Evolutionary conservation across 2,113 vertebrate species (phyloP).

Genomic region (Pipra filicauda): DNA sequence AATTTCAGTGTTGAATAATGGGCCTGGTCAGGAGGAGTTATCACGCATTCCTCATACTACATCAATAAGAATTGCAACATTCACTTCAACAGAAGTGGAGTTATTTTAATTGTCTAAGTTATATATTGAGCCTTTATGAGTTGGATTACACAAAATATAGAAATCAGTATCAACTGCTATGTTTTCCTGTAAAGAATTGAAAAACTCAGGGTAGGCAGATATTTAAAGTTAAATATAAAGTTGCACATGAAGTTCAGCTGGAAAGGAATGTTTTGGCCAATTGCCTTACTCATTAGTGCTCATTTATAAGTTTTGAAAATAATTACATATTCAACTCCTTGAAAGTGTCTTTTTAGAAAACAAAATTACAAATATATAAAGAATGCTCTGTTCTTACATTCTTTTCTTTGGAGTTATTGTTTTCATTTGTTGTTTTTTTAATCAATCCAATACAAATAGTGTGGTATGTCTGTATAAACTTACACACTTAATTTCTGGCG

Average conservation of each 20-base stretch:
- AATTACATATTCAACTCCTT: background rate
- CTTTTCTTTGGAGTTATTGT: background rate
- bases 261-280: background rate
- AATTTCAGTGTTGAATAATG: background rate
- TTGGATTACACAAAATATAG: background rate
- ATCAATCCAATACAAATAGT: slow-evolving; percentile 10
- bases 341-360: slow-evolving; percentile 6
- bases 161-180: background rate
- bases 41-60: background rate
- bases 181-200: background rate
- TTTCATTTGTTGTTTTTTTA: background rate
- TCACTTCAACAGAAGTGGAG: background rate
- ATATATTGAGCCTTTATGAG: background rate
- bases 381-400: background rate
- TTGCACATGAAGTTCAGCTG: background rate
- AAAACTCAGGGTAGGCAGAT: background rate
- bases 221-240: background rate
- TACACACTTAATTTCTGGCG: background rate
- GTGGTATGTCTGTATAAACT: slow-evolving; percentile 24
- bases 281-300: background rate
- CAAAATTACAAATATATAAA: background rate
- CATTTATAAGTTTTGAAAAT: background rate
- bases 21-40: background rate
- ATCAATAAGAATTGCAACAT: background rate
- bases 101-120: background rate